Evolutionary conservation across 2,113 vertebrate genomes (phyloP), one percentile per base, ranked within the genome.

Genomic region (Sigmodon hispidus): DNA sequence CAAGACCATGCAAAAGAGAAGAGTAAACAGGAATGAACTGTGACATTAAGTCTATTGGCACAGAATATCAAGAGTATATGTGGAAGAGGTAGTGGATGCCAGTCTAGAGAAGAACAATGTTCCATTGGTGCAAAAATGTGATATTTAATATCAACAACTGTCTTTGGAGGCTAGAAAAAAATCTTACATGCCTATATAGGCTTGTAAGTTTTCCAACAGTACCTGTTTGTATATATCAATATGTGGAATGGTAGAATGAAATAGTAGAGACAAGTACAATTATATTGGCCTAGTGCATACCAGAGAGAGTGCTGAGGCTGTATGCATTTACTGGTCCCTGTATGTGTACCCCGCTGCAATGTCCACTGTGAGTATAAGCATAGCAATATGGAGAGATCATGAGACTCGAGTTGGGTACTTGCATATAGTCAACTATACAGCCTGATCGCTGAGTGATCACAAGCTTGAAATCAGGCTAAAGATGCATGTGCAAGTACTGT

Each of bases 401-500:
- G 7, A 24, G 36, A n/a, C 19, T 52, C 17, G 5, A 36, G 21
- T 21, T 21, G 43, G 29, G 16, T 43, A 6, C 17, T 61, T 63
- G 1, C 2, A 73, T 11, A 26, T 40, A 40, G 4, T 16, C 5
- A 83, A 16, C 55, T 45, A 21, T 6, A 2, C 12, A 17, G 11
- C 0, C 16, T 43, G 11, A 29, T 5, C 11, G 63, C 43, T 29
- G 10, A n/a, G 43, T 48, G 11, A 29, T 57, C 31, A 70, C 2
- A 36, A 10, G 16, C 10, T 17, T 31, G 10, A 76, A 70, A 29
- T 1, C 2, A 69, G 48, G 1, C 4, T 72, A 6, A 6, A 61
- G 10, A 45, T 80, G 9, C 5, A 70, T 19, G 8, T 5, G 3
- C 5, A 40, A 22, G 1, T n/a, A 2, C 36, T 24, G 5, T 24